phyloP scores from a whole-genome alignment of 2,113 vertebrate species.

The Lamprologus speciosus region DNA sequence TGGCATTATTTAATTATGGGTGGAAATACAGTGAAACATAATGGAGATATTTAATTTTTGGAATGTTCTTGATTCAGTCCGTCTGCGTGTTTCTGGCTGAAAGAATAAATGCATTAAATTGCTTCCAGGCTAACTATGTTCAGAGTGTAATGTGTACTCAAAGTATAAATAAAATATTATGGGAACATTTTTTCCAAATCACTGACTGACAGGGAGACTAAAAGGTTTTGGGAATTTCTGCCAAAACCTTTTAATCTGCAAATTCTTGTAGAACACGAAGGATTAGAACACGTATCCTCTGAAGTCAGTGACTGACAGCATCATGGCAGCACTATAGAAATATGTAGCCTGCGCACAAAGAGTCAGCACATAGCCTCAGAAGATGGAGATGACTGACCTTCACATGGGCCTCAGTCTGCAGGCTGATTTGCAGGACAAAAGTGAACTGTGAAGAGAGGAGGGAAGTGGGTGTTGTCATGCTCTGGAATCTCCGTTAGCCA shows the following conservation, averaged over 20 bases:
- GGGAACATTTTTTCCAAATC: neutral
- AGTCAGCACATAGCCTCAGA: neutral
- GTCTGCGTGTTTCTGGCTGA: neutral
- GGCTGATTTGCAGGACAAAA: slow-evolving; percentile 35
- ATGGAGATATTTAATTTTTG: neutral
- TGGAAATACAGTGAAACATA: neutral
- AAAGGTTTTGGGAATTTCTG: neutral
- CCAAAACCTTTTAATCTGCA: neutral
- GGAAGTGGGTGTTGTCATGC: slow-evolving; percentile 43
- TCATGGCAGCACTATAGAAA: neutral
- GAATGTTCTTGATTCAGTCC: neutral
- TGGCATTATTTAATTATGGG: neutral
- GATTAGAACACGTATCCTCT: neutral
- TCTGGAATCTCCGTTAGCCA: slow-evolving; percentile 59
- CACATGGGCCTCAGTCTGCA: neutral
- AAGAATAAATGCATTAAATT: slow-evolving; percentile 22
- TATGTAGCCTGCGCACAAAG: neutral
- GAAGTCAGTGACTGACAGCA: neutral
- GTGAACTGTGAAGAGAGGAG: slow-evolving; percentile 9
- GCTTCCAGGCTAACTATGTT: neutral
- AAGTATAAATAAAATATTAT: neutral
- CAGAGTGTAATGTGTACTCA: neutral
- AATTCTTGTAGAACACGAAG: neutral
- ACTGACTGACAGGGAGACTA: neutral
- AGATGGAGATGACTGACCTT: neutral